Percentiles rank a stretch among this genome's conserved stretches.
Conservation (phyloP, 1,140 invertebrate genomes). For the Ceratina australensis region DNA sequence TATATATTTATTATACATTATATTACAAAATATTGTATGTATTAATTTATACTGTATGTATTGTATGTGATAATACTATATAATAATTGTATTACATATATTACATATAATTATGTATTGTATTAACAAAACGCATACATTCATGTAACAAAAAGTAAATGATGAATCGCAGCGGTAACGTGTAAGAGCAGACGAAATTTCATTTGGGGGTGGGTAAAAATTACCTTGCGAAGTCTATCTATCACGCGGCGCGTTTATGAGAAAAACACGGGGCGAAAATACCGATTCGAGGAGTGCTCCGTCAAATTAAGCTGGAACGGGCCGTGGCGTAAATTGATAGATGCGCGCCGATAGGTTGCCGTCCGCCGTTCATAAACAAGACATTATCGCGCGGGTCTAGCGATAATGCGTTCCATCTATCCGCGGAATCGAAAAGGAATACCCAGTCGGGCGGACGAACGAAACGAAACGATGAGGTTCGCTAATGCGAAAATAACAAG, state of each 20-base stretch:
- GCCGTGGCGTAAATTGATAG: conserved; percentile 60
- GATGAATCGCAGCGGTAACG: conserved; percentile 25
- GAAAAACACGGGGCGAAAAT: conserved; percentile 16
- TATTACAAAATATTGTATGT: too few relatives aligned
- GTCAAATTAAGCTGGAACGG: conserved; percentile 30
- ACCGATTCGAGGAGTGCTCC: conserved; percentile 13
- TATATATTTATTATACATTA: too few relatives aligned
- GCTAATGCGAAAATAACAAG: conserved; percentile 74
- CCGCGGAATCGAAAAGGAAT: conserved; percentile 61
- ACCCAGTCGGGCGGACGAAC: conserved; percentile 59
- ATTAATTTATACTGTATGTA: too few relatives aligned
- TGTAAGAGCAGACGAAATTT: conserved; percentile 10
- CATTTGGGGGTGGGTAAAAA: background rate
- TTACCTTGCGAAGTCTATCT: conserved; percentile 25
- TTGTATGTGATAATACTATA: too few relatives aligned
- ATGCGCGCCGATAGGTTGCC: conserved; percentile 52
- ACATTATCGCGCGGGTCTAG: conserved; percentile 68
- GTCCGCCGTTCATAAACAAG: conserved; percentile 67
- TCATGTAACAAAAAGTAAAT: conserved; percentile 5
- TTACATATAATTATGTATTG: too few relatives aligned
- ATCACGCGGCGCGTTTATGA: conserved; percentile 18
- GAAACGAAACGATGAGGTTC: conserved; percentile 45
- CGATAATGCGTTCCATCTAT: conserved; percentile 66
- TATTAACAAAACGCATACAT: background rate
- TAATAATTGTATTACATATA: too few relatives aligned